A percentile compares a stretch with the other conserved stretches of the same genome.
These are phyloP conservation scores for Listrodromus nycthemerus DNA, from an alignment of 2,888 invertebrate genomes.

Conservation along the genomic window DNA sequence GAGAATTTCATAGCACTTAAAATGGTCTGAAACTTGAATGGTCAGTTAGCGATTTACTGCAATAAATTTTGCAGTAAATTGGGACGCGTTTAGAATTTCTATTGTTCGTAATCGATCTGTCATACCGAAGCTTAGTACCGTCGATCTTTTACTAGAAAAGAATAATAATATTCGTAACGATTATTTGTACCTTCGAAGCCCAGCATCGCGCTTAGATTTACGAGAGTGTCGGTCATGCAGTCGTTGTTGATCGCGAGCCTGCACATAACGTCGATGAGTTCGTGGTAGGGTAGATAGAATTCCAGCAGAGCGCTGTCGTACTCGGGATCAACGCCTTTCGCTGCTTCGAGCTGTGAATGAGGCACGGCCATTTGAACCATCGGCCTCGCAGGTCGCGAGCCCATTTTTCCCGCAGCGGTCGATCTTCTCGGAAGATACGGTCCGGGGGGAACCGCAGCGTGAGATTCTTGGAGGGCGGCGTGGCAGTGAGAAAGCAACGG, in stretches of 20 bases:
- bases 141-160: neutral
- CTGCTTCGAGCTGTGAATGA: constrained; percentile 89
- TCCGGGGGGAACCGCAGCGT: constrained; percentile 89
- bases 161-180: neutral
- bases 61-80: no score
- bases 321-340: constrained; percentile 90
- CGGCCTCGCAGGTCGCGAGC: constrained; percentile 90
- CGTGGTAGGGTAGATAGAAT: constrained; percentile 95
- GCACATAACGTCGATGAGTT: constrained; percentile 94
- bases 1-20: no score
- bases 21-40: no score
- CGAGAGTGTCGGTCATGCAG: constrained; percentile 93
- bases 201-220: constrained; percentile 94
- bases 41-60: no score
- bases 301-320: constrained; percentile 91
- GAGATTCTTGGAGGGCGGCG: constrained; percentile 91
- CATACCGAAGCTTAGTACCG: neutral
- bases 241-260: constrained; percentile 95
- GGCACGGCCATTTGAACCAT: constrained; percentile 95
- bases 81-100: no score
- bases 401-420: constrained; percentile 87
- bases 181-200: constrained; percentile 91
- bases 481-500: constrained; percentile 95
- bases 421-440: constrained; percentile 92
- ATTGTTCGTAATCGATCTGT: neutral